Base-by-base conservation (phyloP, 2,888 invertebrate genomes). In the Agapostemon virescens region DNA sequence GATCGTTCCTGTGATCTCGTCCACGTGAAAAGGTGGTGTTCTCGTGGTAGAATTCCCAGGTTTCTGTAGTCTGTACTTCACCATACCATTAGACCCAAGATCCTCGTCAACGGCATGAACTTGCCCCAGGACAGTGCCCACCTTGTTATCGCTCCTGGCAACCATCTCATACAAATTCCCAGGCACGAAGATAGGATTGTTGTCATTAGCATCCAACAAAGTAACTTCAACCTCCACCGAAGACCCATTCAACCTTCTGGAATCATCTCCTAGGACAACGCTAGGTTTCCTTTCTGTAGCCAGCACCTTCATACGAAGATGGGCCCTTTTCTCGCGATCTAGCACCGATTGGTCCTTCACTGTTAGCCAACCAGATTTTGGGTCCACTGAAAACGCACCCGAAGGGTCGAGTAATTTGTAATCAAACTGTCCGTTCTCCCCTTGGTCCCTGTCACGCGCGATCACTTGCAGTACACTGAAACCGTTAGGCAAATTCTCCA, bases 401-500 rank as follows among this genome's bases (percentile, higher is more conserved):
- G 95, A 95, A 0, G 95, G 94, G 87, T 96, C 96, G 52, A 95
- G 95, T 4, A 98, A 93, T 86, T 96, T 95, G 91, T 97, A 98
- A 0, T 95, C 94, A 88, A 98, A 98, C 88, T 97, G 96, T 0
- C 96, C 96, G 90, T 98, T 98, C 82, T 97, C 97, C 0, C 96
- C 97, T 93, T 97, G 97, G 90, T 97, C 97, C 70, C 94, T 95
- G 90, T 98, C 97, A 0, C 95, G 93, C 0, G 97, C 97, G 89
- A 96, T 95, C 15, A 98, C 96, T 67, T 90, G 87, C 13, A 95
- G 91, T 7, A 95, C 95, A 86, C 95, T 95, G 88, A 95, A 95
- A 1, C 97, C 97, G 87, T 97, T 97, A 0, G 98, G 98, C 40
- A 98, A 93, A 91, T 98, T 98, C 91, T 98, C 98, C 63, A 98